Base-by-base conservation (phyloP, 2,888 invertebrate species). In the Chouioia cunea region DNA sequence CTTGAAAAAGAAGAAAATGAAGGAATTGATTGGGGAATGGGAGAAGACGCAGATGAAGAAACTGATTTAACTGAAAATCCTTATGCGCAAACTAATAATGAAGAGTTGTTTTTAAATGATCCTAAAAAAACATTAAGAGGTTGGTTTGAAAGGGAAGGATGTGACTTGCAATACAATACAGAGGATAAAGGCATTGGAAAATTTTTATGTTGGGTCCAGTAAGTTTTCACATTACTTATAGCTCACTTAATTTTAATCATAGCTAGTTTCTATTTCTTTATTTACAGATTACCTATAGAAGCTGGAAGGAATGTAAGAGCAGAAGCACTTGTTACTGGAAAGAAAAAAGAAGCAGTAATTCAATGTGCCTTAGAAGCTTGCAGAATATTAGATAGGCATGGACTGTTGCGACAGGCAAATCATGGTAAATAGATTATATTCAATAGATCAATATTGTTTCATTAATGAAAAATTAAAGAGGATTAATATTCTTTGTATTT, bases 341-440 rank as follows among this genome's bases (percentile, higher is more conserved):
- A 96, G 86, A 98, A 97, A 84, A 97, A 96, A 82, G 98, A 98
- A 78, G 94, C 96, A 0, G 96, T 97, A 0, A 86, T 93, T 0
- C 96, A 96, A 60, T 97, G 97, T 84, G 97, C 99, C 0, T 83
- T 99, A 62, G 97, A 99, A 86, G 98, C 98, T 0, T 99, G 99
- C 82, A 87, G 96, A 76, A 90, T 96, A 48, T 88, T 99, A 8
- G 98, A 99, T 84, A 88, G 94, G 47, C 91, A 94, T 70, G 97
- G 97, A 0, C 88, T 97, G 16, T 87, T 99, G 69, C 86, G 97
- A 16, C 94, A 96, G 85, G 91, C 97, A 0, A 93, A 91, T 79
- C 96, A 97, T 83, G 96, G 95, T 94, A 81, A 86, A 83, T 74
- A 58, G n/a, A 36, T 10, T 56, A n/a, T 47, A 44, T 23, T 44